phyloP scores from a whole-genome alignment of 2,888 invertebrate species.

The Heliconius sara region DNA sequence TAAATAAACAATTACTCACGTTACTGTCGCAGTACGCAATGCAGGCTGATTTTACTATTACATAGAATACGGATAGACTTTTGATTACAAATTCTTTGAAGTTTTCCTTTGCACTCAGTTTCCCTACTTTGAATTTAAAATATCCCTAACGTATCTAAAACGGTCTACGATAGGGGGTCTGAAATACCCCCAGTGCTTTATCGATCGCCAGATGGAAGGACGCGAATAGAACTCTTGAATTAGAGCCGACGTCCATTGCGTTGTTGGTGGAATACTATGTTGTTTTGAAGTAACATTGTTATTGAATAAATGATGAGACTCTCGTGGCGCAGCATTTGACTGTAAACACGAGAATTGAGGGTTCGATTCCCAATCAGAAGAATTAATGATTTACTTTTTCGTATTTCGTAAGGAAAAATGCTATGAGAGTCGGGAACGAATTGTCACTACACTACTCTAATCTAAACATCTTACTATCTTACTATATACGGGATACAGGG shows the following conservation, averaged over 20 bases:
- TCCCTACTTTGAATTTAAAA: slow-evolving; percentile 44
- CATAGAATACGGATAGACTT: slow-evolving; percentile 21
- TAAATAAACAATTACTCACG: slow-evolving; percentile 17
- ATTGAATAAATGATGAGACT: background rate
- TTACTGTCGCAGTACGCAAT: background rate
- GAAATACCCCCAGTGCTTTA: slow-evolving; percentile 34
- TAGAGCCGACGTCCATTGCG: background rate
- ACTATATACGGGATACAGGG: too few species aligned
- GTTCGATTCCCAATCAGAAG: background rate
- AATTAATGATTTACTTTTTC: background rate
- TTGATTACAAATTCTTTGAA: slow-evolving; percentile 43
- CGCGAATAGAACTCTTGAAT: slow-evolving; percentile 31
- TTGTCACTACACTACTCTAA: too few species aligned
- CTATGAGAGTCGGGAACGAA: too few species aligned
- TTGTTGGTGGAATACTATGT: background rate
- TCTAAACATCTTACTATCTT: too few species aligned
- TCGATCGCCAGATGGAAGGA: slow-evolving; percentile 24
- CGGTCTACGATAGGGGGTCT: slow-evolving; percentile 32
- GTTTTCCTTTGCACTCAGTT: slow-evolving; percentile 30
- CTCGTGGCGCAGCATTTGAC: too few species aligned
- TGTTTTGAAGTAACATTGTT: background rate
- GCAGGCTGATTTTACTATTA: slow-evolving; percentile 3
- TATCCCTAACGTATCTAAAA: slow-evolving; percentile 38
- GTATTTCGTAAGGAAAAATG: too few species aligned
- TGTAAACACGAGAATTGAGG: background rate